Conservation (phyloP, 2,113 vertebrate genomes). For the Todiramphus chloris region DNA sequence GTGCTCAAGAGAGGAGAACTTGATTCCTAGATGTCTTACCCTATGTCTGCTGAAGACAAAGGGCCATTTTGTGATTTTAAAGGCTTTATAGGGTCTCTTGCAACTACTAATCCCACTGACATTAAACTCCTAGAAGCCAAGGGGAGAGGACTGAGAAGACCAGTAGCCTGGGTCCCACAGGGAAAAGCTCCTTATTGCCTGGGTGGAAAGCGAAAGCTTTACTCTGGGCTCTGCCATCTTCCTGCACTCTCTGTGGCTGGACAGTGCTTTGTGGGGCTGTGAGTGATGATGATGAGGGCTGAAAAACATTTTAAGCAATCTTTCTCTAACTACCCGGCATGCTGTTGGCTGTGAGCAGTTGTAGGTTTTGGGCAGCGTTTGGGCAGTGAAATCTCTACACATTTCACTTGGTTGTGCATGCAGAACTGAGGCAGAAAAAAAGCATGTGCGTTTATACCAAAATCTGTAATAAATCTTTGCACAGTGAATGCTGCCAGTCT, state of each 20-base stretch:
- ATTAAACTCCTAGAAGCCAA: background rate
- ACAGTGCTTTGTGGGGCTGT: background rate
- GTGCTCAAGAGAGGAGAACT: background rate
- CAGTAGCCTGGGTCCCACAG: background rate
- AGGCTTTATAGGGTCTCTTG: background rate
- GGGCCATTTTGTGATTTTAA: constrained; percentile 1
- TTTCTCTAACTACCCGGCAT: background rate
- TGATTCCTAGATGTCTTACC: background rate
- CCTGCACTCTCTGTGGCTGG: background rate
- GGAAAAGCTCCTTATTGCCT: background rate
- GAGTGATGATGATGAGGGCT: background rate
- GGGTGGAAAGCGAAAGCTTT: background rate
- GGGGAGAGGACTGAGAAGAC: background rate
- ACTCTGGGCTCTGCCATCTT: background rate
- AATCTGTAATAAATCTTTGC: background rate
- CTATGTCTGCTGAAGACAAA: background rate
- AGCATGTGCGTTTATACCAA: background rate
- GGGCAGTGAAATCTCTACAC: background rate
- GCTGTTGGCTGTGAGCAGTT: background rate
- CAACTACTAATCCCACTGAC: background rate
- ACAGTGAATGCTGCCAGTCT: background rate
- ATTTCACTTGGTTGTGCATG: background rate
- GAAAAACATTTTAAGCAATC: background rate
- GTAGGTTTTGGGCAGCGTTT: background rate
- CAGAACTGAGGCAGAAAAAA: background rate